phyloP scores from a whole-genome alignment of 1,140 invertebrate species.

The Rhizoglyphus robini region DNA sequence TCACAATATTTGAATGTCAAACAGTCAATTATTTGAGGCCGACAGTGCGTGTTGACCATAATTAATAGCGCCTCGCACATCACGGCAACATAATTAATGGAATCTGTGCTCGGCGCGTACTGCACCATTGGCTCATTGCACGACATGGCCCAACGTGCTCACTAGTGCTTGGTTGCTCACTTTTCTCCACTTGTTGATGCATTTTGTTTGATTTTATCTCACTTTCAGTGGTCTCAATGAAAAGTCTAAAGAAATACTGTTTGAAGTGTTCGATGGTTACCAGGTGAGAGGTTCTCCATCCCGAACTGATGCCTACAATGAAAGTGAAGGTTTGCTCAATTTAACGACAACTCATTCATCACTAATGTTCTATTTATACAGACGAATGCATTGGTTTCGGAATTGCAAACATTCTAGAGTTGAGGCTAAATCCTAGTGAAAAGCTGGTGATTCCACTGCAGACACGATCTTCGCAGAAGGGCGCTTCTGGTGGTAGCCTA shows the following conservation, averaged over 20 bases:
- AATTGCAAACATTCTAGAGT: constrained; percentile 6
- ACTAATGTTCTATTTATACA: background rate
- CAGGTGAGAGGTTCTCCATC: no score
- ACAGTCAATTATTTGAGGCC: no score
- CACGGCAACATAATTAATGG: background rate
- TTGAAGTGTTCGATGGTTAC: background rate
- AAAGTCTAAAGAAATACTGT: background rate
- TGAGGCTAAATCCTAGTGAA: background rate
- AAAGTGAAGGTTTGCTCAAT: background rate
- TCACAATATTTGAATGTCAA: no score
- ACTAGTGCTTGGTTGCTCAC: background rate
- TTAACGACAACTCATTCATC: background rate
- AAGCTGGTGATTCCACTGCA: background rate
- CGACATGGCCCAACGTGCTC: background rate
- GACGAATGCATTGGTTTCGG: background rate
- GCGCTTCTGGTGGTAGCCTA: background rate
- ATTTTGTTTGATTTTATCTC: background rate
- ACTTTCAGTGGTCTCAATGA: constrained; percentile 1
- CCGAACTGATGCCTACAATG: no score
- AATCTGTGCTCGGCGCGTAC: background rate
- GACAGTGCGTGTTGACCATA: no score
- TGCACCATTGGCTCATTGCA: background rate
- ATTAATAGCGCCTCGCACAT: no score
- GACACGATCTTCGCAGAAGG: background rate
- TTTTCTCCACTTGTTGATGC: background rate